Percentiles rank a stretch among this genome's conserved stretches.
Evolutionary conservation across 1,140 invertebrate species (phyloP).

Genomic region (Phenacoccus solenopsis): DNA sequence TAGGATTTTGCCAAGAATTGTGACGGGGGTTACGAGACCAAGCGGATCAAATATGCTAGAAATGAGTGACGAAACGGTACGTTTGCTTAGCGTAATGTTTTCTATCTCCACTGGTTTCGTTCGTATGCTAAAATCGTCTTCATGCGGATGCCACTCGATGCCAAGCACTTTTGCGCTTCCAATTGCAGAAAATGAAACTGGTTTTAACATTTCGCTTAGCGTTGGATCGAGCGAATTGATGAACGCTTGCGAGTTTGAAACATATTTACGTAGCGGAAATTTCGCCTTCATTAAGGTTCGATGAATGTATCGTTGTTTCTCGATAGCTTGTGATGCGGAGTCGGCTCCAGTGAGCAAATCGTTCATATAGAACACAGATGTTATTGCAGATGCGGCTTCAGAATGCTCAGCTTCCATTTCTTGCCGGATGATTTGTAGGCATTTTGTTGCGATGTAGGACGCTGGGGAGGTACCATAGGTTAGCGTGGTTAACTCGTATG

Average conservation of each 20-base stretch:
- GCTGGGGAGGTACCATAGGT: neutral
- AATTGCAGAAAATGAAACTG: neutral
- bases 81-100: constrained; percentile 15
- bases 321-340: neutral
- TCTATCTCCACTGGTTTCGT: neutral
- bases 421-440: neutral
- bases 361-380: constrained; percentile 34
- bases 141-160: neutral
- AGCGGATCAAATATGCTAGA: constrained; percentile 29
- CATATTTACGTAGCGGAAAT: neutral
- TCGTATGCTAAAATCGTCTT: neutral
- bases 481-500: neutral
- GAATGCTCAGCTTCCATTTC: neutral
- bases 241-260: neutral
- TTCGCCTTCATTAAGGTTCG: neutral
- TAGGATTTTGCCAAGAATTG: constrained; percentile 23
- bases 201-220: neutral
- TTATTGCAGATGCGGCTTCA: neutral
- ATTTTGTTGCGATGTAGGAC: neutral
- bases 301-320: neutral
- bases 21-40: constrained; percentile 27
- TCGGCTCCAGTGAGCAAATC: neutral
- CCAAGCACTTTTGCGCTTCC: neutral
- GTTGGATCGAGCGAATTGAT: neutral
- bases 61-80: constrained; percentile 22